Evolutionary conservation across 2,888 invertebrate species (phyloP).

Genomic region (Epinotia demarniana): DNA sequence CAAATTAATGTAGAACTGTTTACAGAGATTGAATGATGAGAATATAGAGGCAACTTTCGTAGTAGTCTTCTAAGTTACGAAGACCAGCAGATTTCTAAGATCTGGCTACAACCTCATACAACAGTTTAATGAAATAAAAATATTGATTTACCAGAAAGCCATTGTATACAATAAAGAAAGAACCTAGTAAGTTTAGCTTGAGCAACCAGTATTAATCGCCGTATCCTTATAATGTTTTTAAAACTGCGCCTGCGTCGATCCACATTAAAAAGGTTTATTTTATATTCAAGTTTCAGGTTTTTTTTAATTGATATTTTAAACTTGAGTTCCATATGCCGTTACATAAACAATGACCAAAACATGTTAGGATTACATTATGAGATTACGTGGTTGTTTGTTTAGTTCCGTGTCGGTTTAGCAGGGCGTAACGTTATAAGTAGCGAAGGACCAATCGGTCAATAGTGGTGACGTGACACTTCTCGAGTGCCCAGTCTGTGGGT

Average conservation of each 20-base stretch:
- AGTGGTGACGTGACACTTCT: conserved; percentile 72
- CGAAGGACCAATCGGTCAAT: conserved; percentile 68
- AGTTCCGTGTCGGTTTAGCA: conserved; percentile 60
- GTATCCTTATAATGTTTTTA: neutral
- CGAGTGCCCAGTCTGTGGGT: conserved; percentile 68
- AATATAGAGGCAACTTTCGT: too few relatives aligned
- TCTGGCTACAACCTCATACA: too few relatives aligned
- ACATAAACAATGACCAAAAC: neutral
- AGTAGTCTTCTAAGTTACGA: too few relatives aligned
- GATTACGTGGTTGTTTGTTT: conserved; percentile 29
- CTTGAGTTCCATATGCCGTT: neutral
- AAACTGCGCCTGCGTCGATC: neutral
- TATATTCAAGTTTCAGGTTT: too few relatives aligned
- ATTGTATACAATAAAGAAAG: too few relatives aligned
- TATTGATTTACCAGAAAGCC: too few relatives aligned
- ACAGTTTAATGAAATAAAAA: too few relatives aligned
- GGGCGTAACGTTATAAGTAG: conserved; percentile 73
- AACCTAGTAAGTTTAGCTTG: too few relatives aligned
- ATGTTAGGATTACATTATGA: neutral
- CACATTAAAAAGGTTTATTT: neutral
- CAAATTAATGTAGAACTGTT: too few relatives aligned
- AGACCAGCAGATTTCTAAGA: too few relatives aligned
- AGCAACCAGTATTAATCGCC: too few relatives aligned
- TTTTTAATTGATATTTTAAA: neutral
- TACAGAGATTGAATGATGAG: too few relatives aligned